Evolutionary conservation across 2,113 vertebrate genomes (phyloP).

Genomic region (Amblyopsis rosae): DNA sequence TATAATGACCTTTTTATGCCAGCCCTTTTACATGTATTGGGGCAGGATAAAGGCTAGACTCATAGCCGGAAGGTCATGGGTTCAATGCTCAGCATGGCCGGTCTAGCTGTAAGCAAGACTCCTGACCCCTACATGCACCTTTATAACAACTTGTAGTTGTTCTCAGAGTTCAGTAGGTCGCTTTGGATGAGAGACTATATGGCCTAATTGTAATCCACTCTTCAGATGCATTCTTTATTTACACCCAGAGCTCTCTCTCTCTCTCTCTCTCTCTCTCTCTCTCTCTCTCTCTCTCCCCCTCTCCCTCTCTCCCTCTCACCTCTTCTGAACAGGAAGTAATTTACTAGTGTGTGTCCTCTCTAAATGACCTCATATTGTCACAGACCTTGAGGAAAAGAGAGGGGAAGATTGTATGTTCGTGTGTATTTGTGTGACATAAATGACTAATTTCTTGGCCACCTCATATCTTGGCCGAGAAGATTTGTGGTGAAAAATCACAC

Average conservation of each 20-base stretch:
- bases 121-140: too few species aligned
- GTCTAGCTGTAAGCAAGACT: too few species aligned
- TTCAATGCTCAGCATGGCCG: too few species aligned
- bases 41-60: too few species aligned
- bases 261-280: background rate
- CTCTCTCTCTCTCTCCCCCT: background rate
- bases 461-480: background rate
- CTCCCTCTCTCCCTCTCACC: slow-evolving; percentile 15
- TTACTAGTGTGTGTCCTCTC: slow-evolving; percentile 14
- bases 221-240: too few species aligned
- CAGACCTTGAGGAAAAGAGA: slow-evolving; percentile 46
- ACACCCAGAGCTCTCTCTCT: slow-evolving; percentile 7
- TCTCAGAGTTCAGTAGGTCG: too few species aligned
- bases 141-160: too few species aligned
- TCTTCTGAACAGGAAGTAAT: slow-evolving; percentile 27
- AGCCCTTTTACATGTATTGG: background rate
- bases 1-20: background rate
- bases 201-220: too few species aligned
- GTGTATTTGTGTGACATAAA: background rate
- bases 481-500: slow-evolving; percentile 10
- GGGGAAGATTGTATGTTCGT: slow-evolving; percentile 18
- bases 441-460: background rate
- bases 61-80: too few species aligned
- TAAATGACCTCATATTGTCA: slow-evolving; percentile 41
- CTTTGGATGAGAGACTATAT: too few species aligned